Evolutionary conservation across 2,888 invertebrate genomes (phyloP).

Genomic region (Lordiphosa fenestrarum): DNA sequence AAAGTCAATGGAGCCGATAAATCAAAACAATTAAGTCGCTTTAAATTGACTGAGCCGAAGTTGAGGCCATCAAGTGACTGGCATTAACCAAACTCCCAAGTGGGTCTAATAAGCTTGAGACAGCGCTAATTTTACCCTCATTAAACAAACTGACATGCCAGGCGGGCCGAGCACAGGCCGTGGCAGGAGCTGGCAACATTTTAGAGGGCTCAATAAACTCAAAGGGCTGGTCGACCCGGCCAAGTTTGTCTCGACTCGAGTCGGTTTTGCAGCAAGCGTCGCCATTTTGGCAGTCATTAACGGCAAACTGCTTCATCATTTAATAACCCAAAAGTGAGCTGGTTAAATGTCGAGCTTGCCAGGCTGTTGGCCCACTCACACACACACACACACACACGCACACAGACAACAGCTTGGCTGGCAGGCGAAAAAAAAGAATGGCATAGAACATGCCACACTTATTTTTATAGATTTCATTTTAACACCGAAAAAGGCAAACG

Average conservation of each 20-base stretch:
- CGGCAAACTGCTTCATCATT: conserved; percentile 76
- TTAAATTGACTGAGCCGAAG: conserved; percentile 53
- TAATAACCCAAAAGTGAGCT: conserved; percentile 76
- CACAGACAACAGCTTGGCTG: conserved; percentile 54
- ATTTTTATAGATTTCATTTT: conserved; percentile 75
- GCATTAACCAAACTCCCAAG: conserved; percentile 71
- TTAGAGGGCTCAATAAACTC: conserved; percentile 69
- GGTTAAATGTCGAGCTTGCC: conserved; percentile 69
- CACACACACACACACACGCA: conserved; percentile 21
- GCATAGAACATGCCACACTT: conserved; percentile 72
- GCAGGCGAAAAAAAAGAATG: conserved; percentile 37
- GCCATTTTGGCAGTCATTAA: conserved; percentile 74
- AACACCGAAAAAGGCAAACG: conserved; percentile 73
- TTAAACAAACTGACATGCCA: conserved; percentile 72
- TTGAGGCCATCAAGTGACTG: conserved; percentile 64
- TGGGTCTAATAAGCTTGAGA: conserved; percentile 73
- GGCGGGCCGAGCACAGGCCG: conserved; percentile 13
- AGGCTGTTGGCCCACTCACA: conserved; percentile 42
- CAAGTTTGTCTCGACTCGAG: conserved; percentile 20
- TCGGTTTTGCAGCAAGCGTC: conserved; percentile 44
- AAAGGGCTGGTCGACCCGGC: conserved; percentile 41
- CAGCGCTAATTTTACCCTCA: conserved; percentile 76
- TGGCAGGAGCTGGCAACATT: conserved; percentile 47
- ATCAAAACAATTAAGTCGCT: conserved; percentile 73
- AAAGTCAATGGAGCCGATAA: conserved; percentile 43